A percentile compares a stretch with the other conserved stretches of the same genome.
Evolutionary conservation across 2,888 invertebrate genomes (phyloP).

Genomic region (Pseudoips prasinana): DNA sequence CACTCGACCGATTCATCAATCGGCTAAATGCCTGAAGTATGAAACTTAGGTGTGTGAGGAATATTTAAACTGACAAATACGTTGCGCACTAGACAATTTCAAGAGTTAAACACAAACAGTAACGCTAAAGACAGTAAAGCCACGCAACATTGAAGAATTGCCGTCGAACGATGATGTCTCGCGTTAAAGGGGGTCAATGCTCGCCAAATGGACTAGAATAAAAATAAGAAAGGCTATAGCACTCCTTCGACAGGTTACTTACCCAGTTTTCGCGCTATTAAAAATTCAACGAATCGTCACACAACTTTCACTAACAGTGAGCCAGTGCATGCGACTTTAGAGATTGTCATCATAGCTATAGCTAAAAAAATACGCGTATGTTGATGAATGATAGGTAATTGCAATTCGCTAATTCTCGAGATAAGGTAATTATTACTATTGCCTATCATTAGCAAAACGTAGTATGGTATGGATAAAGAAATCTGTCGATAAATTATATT

Average conservation of each 20-base stretch:
- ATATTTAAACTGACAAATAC: too few species aligned
- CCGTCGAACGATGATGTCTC: conserved; percentile 33
- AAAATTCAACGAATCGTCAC: conserved; percentile 75
- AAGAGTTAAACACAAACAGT: too few species aligned
- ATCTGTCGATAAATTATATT: conserved; percentile 43
- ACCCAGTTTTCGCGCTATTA: conserved; percentile 74
- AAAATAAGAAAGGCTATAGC: conserved; percentile 72
- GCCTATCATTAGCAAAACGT: too few species aligned
- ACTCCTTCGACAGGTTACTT: conserved; percentile 68
- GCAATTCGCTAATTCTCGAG: too few species aligned
- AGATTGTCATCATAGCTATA: conserved; percentile 37
- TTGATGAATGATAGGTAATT: too few species aligned
- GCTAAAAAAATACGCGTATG: conserved; percentile 18
- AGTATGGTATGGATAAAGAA: conserved; percentile 26
- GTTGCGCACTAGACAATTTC: too few species aligned
- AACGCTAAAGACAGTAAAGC: conserved; percentile 7
- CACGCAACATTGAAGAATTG: conserved; percentile 34
- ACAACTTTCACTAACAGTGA: conserved; percentile 73
- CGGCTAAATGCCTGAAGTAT: conserved; percentile 36
- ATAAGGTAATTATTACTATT: too few species aligned
- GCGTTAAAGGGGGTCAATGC: conserved; percentile 57
- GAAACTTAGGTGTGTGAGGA: conserved; percentile 1
- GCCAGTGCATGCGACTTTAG: conserved; percentile 43
- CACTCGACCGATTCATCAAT: conserved; percentile 44
- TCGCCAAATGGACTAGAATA: conserved; percentile 66